These are phyloP conservation scores for Onychomys arenicola DNA, from an alignment of 2,797 vertebrate species.

Conservation along the genomic window DNA sequence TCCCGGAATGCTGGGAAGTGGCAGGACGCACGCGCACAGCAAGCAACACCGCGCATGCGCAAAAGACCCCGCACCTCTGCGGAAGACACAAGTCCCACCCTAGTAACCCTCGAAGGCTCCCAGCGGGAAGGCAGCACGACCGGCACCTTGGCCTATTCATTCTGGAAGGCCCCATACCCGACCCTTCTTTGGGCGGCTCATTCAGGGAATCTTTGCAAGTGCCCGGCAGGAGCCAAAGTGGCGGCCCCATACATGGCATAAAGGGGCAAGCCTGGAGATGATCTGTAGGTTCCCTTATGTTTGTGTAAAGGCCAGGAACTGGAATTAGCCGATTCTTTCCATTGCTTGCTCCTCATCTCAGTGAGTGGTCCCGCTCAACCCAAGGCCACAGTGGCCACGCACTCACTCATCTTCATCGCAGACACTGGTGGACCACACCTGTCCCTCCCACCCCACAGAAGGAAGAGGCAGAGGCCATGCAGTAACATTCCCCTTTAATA, in stretches of 20 bases:
- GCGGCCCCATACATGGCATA: not conserved
- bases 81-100: fast-evolving
- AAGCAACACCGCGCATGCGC: not conserved
- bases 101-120: fast-evolving
- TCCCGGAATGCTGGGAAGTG: slow-evolving; percentile 6
- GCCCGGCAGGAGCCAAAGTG: not conserved
- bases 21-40: not conserved
- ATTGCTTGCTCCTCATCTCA: not conserved
- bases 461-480: slow-evolving; percentile 76
- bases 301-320: not conserved
- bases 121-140: not conserved
- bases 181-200: not conserved
- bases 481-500: slow-evolving; percentile 86
- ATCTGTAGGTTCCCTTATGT: too few species aligned
- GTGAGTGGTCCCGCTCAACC: not conserved
- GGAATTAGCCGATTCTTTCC: not conserved
- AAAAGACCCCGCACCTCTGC: fast-evolving
- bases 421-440: not conserved
- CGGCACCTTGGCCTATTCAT: not conserved
- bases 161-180: not conserved
- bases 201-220: not conserved
- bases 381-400: not conserved
- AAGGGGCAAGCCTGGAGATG: not conserved
- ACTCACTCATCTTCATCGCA: not conserved
- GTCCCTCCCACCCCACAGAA: slow-evolving; percentile 65